Percentiles rank a stretch among this genome's conserved stretches.
These are phyloP conservation scores for Heterodera schachtii DNA, from an alignment of 1,140 invertebrate genomes.

Conservation along the genomic window DNA sequence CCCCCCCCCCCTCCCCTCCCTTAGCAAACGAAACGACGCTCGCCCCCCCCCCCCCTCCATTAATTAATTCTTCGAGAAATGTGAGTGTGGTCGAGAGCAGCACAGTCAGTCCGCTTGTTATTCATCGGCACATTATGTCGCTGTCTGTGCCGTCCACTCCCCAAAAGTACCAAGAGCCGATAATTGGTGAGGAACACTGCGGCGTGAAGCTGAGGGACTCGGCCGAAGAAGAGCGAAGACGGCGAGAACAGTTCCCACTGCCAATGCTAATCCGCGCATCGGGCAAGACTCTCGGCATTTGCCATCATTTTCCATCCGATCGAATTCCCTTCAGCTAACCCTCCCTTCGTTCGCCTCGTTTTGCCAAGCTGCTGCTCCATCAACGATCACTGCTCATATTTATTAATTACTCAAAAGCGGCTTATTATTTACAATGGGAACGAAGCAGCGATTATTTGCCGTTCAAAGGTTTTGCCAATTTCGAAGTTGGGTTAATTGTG, in stretches of 20 bases:
- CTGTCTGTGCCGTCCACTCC: conserved; percentile 1
- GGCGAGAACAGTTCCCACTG: conserved; percentile 35
- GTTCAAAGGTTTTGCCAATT: conserved; percentile 36
- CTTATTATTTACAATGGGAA: conserved; percentile 42
- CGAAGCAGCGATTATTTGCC: conserved; percentile 31
- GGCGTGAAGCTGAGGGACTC: conserved; percentile 40
- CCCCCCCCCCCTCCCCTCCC: background rate
- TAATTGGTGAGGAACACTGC: conserved; percentile 44
- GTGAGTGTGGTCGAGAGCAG: no score
- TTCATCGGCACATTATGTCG: background rate
- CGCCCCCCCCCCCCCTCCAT: background rate
- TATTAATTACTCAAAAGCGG: conserved; percentile 42
- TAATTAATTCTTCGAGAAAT: no score
- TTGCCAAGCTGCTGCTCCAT: conserved; percentile 28
- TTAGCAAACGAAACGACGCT: background rate
- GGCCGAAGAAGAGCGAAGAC: conserved; percentile 16
- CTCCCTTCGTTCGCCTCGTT: conserved; percentile 37
- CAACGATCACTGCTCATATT: conserved; percentile 25
- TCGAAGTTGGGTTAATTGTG: background rate
- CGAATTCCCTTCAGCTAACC: background rate
- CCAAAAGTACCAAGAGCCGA: conserved; percentile 34
- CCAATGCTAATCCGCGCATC: conserved; percentile 37
- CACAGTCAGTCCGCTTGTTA: background rate
- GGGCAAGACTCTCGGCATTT: background rate
- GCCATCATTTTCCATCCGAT: no score